A percentile compares a stretch with the other conserved stretches of the same genome.
phyloP scores from a whole-genome alignment of 2,888 invertebrate species.

The Cyclophora punctaria region DNA sequence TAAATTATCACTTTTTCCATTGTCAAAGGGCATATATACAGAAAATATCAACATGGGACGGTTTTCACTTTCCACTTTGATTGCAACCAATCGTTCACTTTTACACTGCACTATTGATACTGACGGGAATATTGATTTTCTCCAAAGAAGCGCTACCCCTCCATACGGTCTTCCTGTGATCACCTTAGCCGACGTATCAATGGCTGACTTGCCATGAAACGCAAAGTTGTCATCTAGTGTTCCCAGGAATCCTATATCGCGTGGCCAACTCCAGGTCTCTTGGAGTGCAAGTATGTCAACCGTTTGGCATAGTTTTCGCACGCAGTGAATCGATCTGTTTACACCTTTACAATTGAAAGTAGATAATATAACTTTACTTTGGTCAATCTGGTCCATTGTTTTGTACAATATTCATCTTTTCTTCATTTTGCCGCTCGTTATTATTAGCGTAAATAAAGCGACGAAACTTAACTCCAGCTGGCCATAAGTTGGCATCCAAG shows the following conservation, averaged over 20 bases:
- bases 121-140: slow-evolving; percentile 11
- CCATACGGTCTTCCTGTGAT: slow-evolving; percentile 16
- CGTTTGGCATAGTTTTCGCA: slow-evolving; percentile 11
- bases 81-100: slow-evolving; percentile 11
- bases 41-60: slow-evolving; percentile 11
- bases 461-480: slow-evolving; percentile 15
- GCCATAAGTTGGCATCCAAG: slow-evolving; percentile 18
- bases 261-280: slow-evolving; percentile 21
- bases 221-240: slow-evolving; percentile 15
- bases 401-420: background rate
- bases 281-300: slow-evolving; percentile 18
- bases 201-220: slow-evolving; percentile 18
- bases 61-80: slow-evolving; percentile 5
- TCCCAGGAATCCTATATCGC: slow-evolving; percentile 15
- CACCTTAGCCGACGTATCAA: slow-evolving; percentile 18
- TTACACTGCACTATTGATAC: slow-evolving; percentile 17
- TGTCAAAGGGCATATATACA: slow-evolving; percentile 23
- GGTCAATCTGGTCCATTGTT: background rate
- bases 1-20: slow-evolving; percentile 11
- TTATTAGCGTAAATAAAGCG: slow-evolving; percentile 12
- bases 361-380: background rate
- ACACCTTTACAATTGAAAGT: slow-evolving; percentile 22
- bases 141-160: slow-evolving; percentile 20
- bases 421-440: background rate
- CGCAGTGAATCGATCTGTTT: slow-evolving; percentile 14